Evolutionary conservation across 2,113 vertebrate species (phyloP), one percentile per base, ranked within the genome.

Genomic region (Eptesicus fuscus): DNA sequence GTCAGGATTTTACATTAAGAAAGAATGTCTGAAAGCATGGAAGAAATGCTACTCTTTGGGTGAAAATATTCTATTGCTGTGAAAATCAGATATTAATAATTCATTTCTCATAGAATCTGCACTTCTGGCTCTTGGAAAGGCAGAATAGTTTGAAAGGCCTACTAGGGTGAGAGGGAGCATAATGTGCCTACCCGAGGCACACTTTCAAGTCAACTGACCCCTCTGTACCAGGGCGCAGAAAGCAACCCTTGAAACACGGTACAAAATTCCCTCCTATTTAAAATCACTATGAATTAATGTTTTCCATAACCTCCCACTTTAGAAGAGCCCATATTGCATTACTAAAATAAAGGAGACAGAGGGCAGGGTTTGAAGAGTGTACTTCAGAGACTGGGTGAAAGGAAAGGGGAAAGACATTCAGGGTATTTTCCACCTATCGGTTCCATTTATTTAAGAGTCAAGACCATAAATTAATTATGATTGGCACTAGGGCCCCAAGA

Each of bases 1-100:
- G 98, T 98, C 97, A 98, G 97, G 96, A 97, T 97, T 98, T 98
- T 97, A 98, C 97, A 98, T 98, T 96, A 97, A 98, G 96, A 97
- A 95, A 96, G 96, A 98, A 98, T 7, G 47, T 97, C 95, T 89
- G 97, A 98, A 98, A 98, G 40, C 85, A 67, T 92, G 87, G 97
- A 96, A 97, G 96, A 98, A 98, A 98, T 90, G 83, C 53, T 95
- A 49, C 92, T 98, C 59, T 93, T 97, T 95, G 87, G 83, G 85
- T 97, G 97, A 97, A 98, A 93, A 93, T 97, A 97, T 97, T 97
- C 92, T 94, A 86, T 95, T 97, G 93, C 96, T 59, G 76, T 97
- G 96, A 98, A 98, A 98, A 97, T 85, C 91, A 95, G 84, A 96
- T 90, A 98, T 98, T 97, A 98, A 98, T 98, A 98, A 98, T 98